Percentiles rank a stretch among this genome's conserved stretches.
These are phyloP conservation scores for Hedya salicella DNA, from an alignment of 2,888 invertebrate species.

Conservation along the genomic window DNA sequence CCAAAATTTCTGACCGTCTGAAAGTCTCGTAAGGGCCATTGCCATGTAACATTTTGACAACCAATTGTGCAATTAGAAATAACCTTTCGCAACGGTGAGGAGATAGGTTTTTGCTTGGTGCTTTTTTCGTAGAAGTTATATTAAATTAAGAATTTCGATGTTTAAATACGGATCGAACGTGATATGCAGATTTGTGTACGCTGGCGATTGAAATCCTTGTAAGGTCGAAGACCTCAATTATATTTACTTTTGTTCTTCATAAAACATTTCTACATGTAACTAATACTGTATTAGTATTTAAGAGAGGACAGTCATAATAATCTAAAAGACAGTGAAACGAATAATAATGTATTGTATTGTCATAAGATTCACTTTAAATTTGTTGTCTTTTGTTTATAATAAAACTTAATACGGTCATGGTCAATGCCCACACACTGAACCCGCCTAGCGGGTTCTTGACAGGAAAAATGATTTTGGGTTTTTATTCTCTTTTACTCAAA, in stretches of 20 bases:
- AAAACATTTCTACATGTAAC: background rate
- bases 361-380: too few relatives aligned
- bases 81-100: constrained; percentile 43
- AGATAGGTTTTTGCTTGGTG: constrained; percentile 64
- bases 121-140: constrained; percentile 54
- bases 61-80: constrained; percentile 26
- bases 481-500: too few relatives aligned
- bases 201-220: background rate
- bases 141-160: constrained; percentile 23
- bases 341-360: too few relatives aligned
- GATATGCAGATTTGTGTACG: background rate
- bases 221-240: background rate
- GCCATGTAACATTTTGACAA: constrained; percentile 4
- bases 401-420: background rate
- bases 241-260: background rate
- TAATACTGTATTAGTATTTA: too few relatives aligned
- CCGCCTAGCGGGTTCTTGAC: background rate
- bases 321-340: too few relatives aligned
- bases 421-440: background rate
- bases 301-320: too few relatives aligned
- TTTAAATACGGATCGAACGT: constrained; percentile 17
- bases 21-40: too few relatives aligned
- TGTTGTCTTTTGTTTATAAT: too few relatives aligned
- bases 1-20: too few relatives aligned
- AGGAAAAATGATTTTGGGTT: background rate